Conservation (phyloP, 2,888 invertebrate species). For the Cerastis leucographa region DNA sequence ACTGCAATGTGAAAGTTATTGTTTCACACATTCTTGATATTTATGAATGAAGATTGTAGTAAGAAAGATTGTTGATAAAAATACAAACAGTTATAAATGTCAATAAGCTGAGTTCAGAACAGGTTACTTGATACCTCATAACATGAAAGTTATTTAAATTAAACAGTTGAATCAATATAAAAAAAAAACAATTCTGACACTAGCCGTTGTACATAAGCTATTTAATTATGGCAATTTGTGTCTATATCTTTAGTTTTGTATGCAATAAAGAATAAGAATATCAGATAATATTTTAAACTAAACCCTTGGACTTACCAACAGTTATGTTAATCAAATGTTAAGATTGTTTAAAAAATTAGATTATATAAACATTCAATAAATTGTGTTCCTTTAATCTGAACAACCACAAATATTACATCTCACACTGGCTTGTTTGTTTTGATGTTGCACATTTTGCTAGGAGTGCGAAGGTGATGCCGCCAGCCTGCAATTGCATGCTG, state of each 20-base stretch:
- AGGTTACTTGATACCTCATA: neutral
- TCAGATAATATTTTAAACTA: neutral
- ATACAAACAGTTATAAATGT: neutral
- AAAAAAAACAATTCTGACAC: no score
- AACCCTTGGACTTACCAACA: neutral
- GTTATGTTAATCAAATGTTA: neutral
- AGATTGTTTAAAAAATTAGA: neutral
- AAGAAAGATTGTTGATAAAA: neutral
- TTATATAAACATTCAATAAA: neutral
- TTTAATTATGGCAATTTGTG: no score
- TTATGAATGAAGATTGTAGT: neutral
- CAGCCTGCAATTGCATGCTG: constrained; percentile 94
- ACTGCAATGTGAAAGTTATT: constrained; percentile 1
- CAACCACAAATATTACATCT: constrained; percentile 44
- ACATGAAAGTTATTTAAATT: neutral
- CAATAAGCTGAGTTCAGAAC: constrained; percentile 1
- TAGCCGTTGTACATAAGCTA: no score
- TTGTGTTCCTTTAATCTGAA: constrained; percentile 61
- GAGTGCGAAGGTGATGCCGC: constrained; percentile 84
- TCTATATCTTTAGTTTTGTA: no score
- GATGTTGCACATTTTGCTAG: constrained; percentile 82
- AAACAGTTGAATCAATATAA: neutral
- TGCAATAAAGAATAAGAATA: no score
- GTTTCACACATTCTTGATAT: neutral
- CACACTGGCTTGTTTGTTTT: constrained; percentile 80